Conservation (phyloP, 2,888 invertebrate species). For the Frankliniella intonsa region DNA sequence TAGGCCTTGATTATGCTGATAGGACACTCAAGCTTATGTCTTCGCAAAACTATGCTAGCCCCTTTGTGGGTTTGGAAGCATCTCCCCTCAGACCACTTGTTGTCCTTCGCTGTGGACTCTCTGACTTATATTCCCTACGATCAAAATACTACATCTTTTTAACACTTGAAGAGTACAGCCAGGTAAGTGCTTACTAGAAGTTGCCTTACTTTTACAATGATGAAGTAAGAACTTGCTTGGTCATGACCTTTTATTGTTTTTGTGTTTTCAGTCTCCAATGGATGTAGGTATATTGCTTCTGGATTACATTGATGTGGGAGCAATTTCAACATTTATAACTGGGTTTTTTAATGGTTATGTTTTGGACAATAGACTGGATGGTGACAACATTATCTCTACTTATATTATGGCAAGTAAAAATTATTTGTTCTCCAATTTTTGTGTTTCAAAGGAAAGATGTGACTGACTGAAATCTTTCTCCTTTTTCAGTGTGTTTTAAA, state of each 20-base stretch:
- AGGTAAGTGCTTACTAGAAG: conserved; percentile 12
- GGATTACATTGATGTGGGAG: conserved; percentile 41
- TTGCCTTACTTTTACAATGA: not conserved
- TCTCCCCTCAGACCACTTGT: not conserved
- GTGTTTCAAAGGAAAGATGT: conserved; percentile 18
- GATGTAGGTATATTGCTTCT: conserved; percentile 41
- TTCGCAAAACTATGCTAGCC: not conserved
- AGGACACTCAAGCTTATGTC: conserved; percentile 43
- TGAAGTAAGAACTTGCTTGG: not conserved
- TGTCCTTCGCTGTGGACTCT: not conserved
- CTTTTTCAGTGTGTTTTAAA: conserved; percentile 37
- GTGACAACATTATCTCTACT: conserved; percentile 46
- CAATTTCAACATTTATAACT: conserved; percentile 44
- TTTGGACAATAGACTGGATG: conserved; percentile 46
- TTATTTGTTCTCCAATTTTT: not conserved
- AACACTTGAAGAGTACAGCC: conserved; percentile 29
- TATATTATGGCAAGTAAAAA: conserved; percentile 46
- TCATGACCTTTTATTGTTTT: not conserved
- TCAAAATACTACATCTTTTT: conserved; percentile 30
- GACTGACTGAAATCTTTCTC: not conserved
- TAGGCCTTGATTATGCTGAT: conserved; percentile 45
- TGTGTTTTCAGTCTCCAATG: conserved; percentile 35
- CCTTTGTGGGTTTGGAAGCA: not conserved
- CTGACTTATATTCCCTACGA: not conserved
- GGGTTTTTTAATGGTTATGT: conserved; percentile 47